Evolutionary conservation across 2,888 invertebrate genomes (phyloP).

Genomic region (Leucania comma): DNA sequence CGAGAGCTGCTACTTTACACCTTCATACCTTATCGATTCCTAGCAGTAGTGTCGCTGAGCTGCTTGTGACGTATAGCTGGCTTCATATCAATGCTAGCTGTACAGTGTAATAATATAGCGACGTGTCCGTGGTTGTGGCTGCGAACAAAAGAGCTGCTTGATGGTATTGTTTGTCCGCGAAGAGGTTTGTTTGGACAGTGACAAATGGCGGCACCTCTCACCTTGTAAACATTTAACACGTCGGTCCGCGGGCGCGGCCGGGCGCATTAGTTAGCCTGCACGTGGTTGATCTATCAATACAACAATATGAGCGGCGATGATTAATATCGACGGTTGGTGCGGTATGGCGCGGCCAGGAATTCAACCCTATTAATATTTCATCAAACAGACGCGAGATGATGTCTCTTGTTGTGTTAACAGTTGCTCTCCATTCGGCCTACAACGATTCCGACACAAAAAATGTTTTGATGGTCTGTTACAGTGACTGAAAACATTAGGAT

Average conservation of each 20-base stretch:
- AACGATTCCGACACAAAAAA: constrained; percentile 66
- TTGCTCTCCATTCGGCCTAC: constrained; percentile 68
- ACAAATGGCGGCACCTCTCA: constrained; percentile 78
- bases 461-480: constrained; percentile 73
- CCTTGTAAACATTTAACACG: constrained; percentile 85
- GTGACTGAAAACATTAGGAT: constrained; percentile 73
- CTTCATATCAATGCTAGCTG: background rate
- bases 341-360: constrained; percentile 71
- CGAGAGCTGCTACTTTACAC: constrained; percentile 24
- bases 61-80: constrained; percentile 1
- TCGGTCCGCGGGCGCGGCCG: constrained; percentile 60
- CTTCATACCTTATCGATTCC: constrained; percentile 22
- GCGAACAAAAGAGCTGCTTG: constrained; percentile 59
- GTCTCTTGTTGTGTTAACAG: constrained; percentile 74
- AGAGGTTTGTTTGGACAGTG: constrained; percentile 77
- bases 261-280: constrained; percentile 66
- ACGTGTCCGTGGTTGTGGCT: background rate
- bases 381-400: constrained; percentile 78
- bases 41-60: constrained; percentile 10
- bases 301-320: constrained; percentile 78
- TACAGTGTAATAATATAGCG: background rate
- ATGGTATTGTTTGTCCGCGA: constrained; percentile 66
- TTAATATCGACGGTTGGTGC: constrained; percentile 76
- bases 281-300: constrained; percentile 62
- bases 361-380: constrained; percentile 85